Evolutionary conservation across 2,888 invertebrate species (phyloP).

Genomic region (Ichneumoninae sp.): DNA sequence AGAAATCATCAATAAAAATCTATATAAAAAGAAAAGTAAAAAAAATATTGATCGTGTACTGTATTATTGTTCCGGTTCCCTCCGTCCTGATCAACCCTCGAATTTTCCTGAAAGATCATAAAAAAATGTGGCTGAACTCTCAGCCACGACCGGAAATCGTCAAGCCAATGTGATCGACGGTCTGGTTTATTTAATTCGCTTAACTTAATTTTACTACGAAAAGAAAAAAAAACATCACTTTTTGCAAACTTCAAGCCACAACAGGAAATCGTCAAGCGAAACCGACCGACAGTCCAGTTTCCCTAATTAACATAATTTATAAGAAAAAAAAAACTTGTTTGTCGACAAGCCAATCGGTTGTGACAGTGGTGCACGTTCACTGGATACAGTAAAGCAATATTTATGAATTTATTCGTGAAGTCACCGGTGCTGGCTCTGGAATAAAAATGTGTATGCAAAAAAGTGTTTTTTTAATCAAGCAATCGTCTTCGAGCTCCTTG

Average conservation of each 20-base stretch:
- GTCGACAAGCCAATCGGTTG: background rate
- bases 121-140: too few relatives aligned
- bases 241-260: too few relatives aligned
- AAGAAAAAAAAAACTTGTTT: background rate
- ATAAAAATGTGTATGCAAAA: background rate
- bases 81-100: too few relatives aligned
- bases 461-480: too few relatives aligned
- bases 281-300: too few relatives aligned
- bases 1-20: slow-evolving; percentile 82
- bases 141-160: background rate
- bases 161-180: too few relatives aligned
- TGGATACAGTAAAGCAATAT: slow-evolving; percentile 8
- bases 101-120: background rate
- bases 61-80: background rate
- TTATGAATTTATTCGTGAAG: slow-evolving; percentile 51
- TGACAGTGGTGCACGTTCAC: background rate
- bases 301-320: too few relatives aligned
- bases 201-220: too few relatives aligned
- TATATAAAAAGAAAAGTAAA: slow-evolving; percentile 77
- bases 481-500: too few relatives aligned
- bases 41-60: background rate
- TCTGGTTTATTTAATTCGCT: too few relatives aligned
- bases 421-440: slow-evolving; percentile 26
- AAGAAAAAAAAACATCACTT: background rate
- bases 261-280: too few relatives aligned